Evolutionary conservation across 2,113 vertebrate species (phyloP).

Genomic region (Pteropus alecto): DNA sequence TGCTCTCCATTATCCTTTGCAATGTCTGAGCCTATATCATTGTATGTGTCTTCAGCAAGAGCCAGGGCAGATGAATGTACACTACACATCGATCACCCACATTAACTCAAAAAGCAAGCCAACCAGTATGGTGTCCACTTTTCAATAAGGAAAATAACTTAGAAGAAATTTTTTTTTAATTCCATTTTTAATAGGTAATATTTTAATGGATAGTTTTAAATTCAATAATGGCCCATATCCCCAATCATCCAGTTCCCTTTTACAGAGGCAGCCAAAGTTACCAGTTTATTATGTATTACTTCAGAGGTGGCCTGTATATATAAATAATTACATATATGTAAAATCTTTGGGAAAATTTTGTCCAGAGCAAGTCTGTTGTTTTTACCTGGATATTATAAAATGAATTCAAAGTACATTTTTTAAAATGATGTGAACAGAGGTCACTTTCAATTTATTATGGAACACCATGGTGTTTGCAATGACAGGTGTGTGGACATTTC

Average conservation of each 20-base stretch:
- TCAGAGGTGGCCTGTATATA: background rate
- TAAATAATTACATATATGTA: background rate
- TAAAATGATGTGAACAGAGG: background rate
- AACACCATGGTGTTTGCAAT: accelerated
- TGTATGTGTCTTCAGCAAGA: background rate
- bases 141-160: background rate
- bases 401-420: background rate
- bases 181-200: background rate
- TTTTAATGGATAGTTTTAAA: background rate
- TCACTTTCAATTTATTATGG: background rate
- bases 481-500: background rate
- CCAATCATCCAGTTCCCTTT: background rate
- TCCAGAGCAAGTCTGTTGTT: background rate
- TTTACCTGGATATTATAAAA: slow-evolving; percentile 1
- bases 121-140: background rate
- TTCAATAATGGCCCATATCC: background rate
- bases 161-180: background rate
- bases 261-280: background rate
- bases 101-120: background rate
- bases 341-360: slow-evolving; percentile 2
- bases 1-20: background rate
- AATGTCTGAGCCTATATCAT: background rate
- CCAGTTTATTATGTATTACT: background rate
- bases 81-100: background rate
- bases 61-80: background rate